Evolutionary conservation across 92 coral and sea anemone species (phyloP).

Genomic region (Diadumene lineata): DNA sequence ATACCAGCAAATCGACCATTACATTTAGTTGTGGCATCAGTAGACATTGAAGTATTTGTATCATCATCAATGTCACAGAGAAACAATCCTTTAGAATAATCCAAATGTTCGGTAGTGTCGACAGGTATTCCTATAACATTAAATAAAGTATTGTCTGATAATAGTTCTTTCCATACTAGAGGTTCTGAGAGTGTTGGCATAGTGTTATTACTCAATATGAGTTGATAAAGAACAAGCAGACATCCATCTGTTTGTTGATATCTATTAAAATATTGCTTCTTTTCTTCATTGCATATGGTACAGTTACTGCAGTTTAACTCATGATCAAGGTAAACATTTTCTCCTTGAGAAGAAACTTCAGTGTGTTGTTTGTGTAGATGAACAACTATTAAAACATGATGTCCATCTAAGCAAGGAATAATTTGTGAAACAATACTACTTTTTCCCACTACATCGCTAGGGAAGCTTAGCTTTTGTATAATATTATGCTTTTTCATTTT

Average conservation of each 20-base stretch:
- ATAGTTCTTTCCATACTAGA: conserved; percentile 12
- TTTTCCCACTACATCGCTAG: conserved; percentile 27
- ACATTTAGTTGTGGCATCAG: conserved; percentile 2
- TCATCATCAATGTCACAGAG: conserved; percentile 22
- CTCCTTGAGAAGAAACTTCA: conserved; percentile 33
- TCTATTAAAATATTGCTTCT: conserved; percentile 3
- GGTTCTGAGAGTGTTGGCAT: conserved; percentile 26
- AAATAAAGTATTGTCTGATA: conserved; percentile 21
- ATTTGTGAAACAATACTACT: conserved; percentile 60
- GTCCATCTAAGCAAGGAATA: conserved; percentile 85
- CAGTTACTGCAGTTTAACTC: background rate
- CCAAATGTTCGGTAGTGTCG: conserved; percentile 24
- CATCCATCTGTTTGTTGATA: conserved; percentile 13
- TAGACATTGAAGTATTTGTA: background rate
- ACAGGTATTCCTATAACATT: conserved; percentile 39
- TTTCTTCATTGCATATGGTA: conserved; percentile 9
- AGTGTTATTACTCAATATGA: conserved; percentile 21
- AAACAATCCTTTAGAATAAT: conserved; percentile 27
- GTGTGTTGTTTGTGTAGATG: conserved; percentile 18
- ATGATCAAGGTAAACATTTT: conserved; percentile 8
- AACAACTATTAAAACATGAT: conserved; percentile 66
- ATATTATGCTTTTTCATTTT: conserved; percentile 55
- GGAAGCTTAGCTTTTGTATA: conserved; percentile 68
- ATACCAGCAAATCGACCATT: conserved; percentile 51
- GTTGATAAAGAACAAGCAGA: conserved; percentile 32